Conservation (phyloP, 2,888 invertebrate species). For the Anoplius nigerrimus region DNA sequence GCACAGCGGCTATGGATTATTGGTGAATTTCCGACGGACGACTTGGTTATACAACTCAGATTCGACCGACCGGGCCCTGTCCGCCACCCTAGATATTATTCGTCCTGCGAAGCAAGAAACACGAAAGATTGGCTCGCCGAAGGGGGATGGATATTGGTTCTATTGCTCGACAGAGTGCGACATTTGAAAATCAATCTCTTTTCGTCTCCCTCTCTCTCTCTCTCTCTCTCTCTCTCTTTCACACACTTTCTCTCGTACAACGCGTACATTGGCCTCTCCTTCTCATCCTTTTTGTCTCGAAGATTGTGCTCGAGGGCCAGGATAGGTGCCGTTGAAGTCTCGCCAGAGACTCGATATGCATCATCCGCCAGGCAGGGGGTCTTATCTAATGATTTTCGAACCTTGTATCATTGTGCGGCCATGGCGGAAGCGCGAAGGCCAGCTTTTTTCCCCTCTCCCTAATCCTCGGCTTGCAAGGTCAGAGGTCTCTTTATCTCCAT, state of each 20-base stretch:
- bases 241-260: no score
- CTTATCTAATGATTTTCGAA: background rate
- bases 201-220: no score
- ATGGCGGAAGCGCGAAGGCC: background rate
- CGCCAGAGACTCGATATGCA: no score
- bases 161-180: slow-evolving; percentile 11
- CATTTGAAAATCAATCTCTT: no score
- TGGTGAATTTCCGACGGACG: slow-evolving; percentile 45
- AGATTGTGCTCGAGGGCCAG: no score
- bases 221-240: no score
- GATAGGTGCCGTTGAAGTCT: no score
- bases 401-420: background rate
- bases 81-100: slow-evolving; percentile 21
- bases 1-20: slow-evolving; percentile 47
- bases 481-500: slow-evolving; percentile 33
- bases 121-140: slow-evolving; percentile 4
- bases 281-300: no score
- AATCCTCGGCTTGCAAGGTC: slow-evolving; percentile 2
- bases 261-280: no score
- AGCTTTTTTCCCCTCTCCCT: no score
- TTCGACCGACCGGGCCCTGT: slow-evolving; percentile 25
- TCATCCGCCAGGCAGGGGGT: no score
- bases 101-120: slow-evolving; percentile 23
- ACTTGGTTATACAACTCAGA: slow-evolving; percentile 43
- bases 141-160: slow-evolving; percentile 4